Percentiles rank a stretch among this genome's conserved stretches.
phyloP scores from a whole-genome alignment of 2,888 invertebrate species.

The Apeira syringaria region DNA sequence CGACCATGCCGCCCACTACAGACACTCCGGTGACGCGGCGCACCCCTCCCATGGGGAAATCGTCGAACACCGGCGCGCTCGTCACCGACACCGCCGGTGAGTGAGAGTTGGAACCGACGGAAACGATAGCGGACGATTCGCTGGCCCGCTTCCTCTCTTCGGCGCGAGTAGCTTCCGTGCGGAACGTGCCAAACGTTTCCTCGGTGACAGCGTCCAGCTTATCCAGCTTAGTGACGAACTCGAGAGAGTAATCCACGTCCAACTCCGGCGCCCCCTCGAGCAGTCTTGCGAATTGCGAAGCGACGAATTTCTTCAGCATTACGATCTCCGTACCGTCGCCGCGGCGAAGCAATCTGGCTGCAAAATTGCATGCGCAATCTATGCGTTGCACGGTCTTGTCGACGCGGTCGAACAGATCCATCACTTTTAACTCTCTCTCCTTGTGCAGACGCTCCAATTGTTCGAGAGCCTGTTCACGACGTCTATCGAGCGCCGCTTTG shows the following conservation, averaged over 20 bases:
- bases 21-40: slow-evolving; percentile 67
- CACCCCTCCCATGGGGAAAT: slow-evolving; percentile 82
- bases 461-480: slow-evolving; percentile 89
- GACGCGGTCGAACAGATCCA: slow-evolving; percentile 93
- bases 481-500: slow-evolving; percentile 91
- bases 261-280: slow-evolving; percentile 92
- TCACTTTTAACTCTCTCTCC: slow-evolving; percentile 93
- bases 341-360: slow-evolving; percentile 90
- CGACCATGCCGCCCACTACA: slow-evolving; percentile 55
- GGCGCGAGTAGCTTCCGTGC: slow-evolving; percentile 85
- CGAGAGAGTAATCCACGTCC: slow-evolving; percentile 90
- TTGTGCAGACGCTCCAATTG: slow-evolving; percentile 91
- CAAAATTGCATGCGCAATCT: slow-evolving; percentile 94
- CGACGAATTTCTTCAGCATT: slow-evolving; percentile 91
- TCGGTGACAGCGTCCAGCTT: slow-evolving; percentile 90
- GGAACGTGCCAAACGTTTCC: slow-evolving; percentile 89
- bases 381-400: slow-evolving; percentile 93
- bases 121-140: slow-evolving; percentile 70
- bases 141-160: slow-evolving; percentile 80
- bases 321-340: slow-evolving; percentile 94
- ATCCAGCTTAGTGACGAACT: slow-evolving; percentile 91
- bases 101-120: slow-evolving; percentile 68
- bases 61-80: slow-evolving; percentile 91
- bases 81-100: slow-evolving; percentile 82
- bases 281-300: slow-evolving; percentile 89